These are phyloP conservation scores for Microctenopoma steveboyesi DNA, from an alignment of 2,797 vertebrate genomes.

Conservation along the genomic window DNA sequence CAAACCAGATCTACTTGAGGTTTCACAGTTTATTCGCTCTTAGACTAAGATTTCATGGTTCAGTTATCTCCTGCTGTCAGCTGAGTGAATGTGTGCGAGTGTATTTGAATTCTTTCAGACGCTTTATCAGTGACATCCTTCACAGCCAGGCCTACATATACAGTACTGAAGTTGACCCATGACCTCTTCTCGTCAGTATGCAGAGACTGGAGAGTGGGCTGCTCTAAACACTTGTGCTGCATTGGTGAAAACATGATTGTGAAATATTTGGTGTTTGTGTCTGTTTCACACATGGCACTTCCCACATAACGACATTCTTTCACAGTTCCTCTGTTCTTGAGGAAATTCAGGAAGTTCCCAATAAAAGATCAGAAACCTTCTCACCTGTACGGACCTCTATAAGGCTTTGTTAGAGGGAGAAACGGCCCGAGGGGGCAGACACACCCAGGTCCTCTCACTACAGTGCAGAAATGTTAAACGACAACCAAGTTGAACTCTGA, in stretches of 20 bases:
- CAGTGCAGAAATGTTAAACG: conserved; percentile 3
- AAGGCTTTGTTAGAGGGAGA: background rate
- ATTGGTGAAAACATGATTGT: conserved; percentile 10
- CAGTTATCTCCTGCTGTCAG: conserved; percentile 33
- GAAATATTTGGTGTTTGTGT: conserved; percentile 5
- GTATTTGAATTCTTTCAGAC: background rate
- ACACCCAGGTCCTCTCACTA: conserved; percentile 42
- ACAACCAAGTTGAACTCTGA: conserved; percentile 15
- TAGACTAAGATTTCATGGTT: conserved; percentile 7
- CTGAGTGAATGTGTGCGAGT: background rate
- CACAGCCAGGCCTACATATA: conserved; percentile 47
- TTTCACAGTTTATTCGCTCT: conserved; percentile 23
- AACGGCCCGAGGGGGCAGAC: conserved; percentile 17
- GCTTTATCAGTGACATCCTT: conserved; percentile 53
- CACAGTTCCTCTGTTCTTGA: background rate
- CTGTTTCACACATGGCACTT: background rate
- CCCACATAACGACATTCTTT: background rate
- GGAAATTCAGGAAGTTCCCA: background rate
- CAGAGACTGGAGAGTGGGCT: background rate
- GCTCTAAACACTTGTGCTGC: background rate
- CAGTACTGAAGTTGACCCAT: conserved; percentile 44
- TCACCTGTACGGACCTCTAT: conserved; percentile 14
- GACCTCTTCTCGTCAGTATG: conserved; percentile 45
- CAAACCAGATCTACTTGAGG: conserved; percentile 32
- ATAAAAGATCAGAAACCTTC: conserved; percentile 3